Base-by-base conservation (phyloP, 2,113 vertebrate species). In the Pachycephala philippinensis region DNA sequence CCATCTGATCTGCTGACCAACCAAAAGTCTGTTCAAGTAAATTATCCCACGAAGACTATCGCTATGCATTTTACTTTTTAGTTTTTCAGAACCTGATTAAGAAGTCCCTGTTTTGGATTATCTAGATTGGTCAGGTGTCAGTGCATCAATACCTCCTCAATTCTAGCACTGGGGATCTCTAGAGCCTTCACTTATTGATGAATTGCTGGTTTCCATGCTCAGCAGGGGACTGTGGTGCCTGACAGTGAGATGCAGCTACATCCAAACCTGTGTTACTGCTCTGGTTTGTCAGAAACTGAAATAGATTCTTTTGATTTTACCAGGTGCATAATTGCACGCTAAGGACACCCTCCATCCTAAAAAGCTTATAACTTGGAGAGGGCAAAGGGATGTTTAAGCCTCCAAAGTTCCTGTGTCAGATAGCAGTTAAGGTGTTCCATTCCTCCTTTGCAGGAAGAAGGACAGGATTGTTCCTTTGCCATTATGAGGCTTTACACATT, bases 401-500 rank as follows among this genome's bases (percentile, higher is more conserved):
- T 86, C 49, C 31, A 11, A 33, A 84, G 45, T 57, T 91, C 22
- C 37, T 18, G 8, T 66, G 60, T 37, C 56, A 37, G 30, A 23
- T 71, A 1, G 7, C 39, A 49, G 39, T 65, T 15, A 65, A 24
- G 0, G 4, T 9, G 33, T 9, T 80, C 23, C 2, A 1, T 37
- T 79, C 26, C 56, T 72, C 23, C 37, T 50, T 2, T 54, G 7
- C 20, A 44, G 49, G 30, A 66, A 35, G 76, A 84, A 89, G 89
- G 65, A 59, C 8, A 6, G 49, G 27, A 53, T 84, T 22, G 2
- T 80, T 85, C 64, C 9, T 70, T 59, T 85, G 63, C 56, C 12
- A 22, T 90, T 88, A 37, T 19, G 68, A 89, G 76, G 79, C 54
- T 80, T 96, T 81, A 64, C 40, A 63, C 87, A 59, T 90, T 91